Evolutionary conservation across 2,113 vertebrate genomes (phyloP), one percentile per base, ranked within the genome.

Genomic region (Corythoichthys intestinalis): DNA sequence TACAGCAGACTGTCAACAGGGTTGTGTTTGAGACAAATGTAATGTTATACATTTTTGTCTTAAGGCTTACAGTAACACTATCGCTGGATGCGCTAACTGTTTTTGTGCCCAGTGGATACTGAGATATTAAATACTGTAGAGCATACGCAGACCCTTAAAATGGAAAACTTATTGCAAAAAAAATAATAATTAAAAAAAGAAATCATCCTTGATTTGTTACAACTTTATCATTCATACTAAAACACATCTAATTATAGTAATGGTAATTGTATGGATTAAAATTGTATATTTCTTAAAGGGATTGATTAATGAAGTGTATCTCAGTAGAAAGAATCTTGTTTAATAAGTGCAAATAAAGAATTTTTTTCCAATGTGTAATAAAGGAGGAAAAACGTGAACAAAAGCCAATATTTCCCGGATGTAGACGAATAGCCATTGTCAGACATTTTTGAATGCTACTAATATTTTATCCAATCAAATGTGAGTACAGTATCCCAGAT

Each of bases 11-110:
- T 14, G 34, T 58, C 34, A 5, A 6, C 13, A 39, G 41, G 6
- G 61, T 47, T 14, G 61, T 47, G 61, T 28, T 47, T 46, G n/a
- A 28, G 41, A 20, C 61, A 63, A 63, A 63, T 34, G 44, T 34
- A 34, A 56, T 44, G 6, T 8, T 14, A 37, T 14, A 12, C 34
- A 58, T 37, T 35, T 14, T 58, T 58, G 56, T 58, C 12, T 56
- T 11, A 4, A 28, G 53, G 28, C 53, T 37, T 14, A 37, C 9
- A 56, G 53, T 56, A 56, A 56, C 53, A 28, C 54, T 20, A 9
- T 6, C 6, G 12, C 6, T 37, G 37, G 28, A 34, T 56, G 10
- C 20, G 10, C 7, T 14, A 37, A 58, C 34, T 5, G 4, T 14
- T 12, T 37, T 58, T 37, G 56, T 37, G 35, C 34, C 56, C 56